Base-by-base conservation (phyloP, 2,113 vertebrate species). In the Rhipidura dahli region DNA sequence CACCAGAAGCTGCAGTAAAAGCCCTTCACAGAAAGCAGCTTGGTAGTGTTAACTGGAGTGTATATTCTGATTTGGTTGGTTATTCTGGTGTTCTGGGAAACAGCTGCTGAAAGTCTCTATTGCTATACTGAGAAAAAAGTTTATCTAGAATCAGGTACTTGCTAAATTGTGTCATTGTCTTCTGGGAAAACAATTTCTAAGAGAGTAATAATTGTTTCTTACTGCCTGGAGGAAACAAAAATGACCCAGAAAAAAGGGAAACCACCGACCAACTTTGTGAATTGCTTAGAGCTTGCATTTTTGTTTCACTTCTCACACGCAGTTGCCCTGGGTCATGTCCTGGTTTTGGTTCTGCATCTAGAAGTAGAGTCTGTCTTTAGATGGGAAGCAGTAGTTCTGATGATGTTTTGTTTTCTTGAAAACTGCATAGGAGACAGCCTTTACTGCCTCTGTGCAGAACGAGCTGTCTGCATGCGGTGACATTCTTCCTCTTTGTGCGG, bases 81-180 rank as follows among this genome's bases (percentile, higher is more conserved):
- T 69, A 39, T 51, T 72, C 24, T 35, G 13, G 27, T 64, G 11
- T 26, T 60, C 40, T 85, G 44, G 26, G 47, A 83, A 87, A 42
- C 22, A 81, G 49, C 21, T 68, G 39, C 23, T 70, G 11, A 24
- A 75, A 79, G 27, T 45, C 39, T 60, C 9, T 64, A 49, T 59
- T 66, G 65, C 49, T 44, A 16, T 65, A 57, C 26, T 51, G 69
- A 93, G 75, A 85, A 91, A 45, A 60, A 87, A 49, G 10, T 86
- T 94, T 89, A 24, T 83, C n/a, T 94, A 78, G 54, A 84, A 91
- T 96, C 37, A 65, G 45, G 17, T 80, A 37, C 50, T 73, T 91
- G 30, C 27, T 83, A 84, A 91, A 77, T 40, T 4, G 2, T 61
- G 24, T 77, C 63, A 77, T 94, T 88, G 30, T 56, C 49, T 91